Conservation (phyloP, 2,797 vertebrate genomes). For the Gallirallus australis region DNA sequence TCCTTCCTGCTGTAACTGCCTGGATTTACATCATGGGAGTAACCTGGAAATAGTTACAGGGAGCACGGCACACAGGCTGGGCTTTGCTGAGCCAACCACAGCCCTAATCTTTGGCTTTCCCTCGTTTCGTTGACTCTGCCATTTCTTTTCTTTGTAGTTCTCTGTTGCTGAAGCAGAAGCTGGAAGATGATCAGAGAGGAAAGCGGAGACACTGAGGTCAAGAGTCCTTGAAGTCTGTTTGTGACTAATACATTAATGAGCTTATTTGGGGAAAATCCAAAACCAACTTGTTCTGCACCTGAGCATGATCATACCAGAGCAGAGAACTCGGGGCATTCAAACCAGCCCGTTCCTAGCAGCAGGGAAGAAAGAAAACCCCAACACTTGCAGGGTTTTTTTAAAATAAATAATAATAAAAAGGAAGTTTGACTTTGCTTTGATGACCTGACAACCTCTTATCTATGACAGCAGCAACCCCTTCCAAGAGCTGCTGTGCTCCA, state of each 20-base stretch:
- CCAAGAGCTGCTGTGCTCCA: rapidly evolving
- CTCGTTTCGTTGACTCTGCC: slow-evolving; percentile 38
- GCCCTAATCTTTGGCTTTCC: slow-evolving; percentile 41
- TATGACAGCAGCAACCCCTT: background rate
- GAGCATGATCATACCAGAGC: background rate
- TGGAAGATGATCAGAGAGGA: slow-evolving; percentile 73
- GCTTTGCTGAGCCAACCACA: slow-evolving; percentile 18
- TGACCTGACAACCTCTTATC: background rate
- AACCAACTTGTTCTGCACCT: slow-evolving; percentile 58
- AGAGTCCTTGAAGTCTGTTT: slow-evolving; percentile 62
- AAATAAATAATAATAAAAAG: background rate
- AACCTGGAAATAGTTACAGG: background rate
- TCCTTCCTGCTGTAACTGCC: background rate
- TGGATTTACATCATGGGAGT: background rate
- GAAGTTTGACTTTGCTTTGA: background rate
- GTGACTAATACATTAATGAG: slow-evolving; percentile 69
- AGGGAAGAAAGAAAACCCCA: background rate
- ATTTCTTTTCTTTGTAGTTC: slow-evolving; percentile 64
- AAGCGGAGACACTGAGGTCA: slow-evolving; percentile 64
- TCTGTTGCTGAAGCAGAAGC: slow-evolving; percentile 59
- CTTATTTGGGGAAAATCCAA: slow-evolving; percentile 65
- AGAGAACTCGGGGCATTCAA: background rate
- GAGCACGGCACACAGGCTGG: background rate
- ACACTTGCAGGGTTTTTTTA: background rate
- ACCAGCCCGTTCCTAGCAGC: background rate